A percentile compares a stretch with the other conserved stretches of the same genome.
These are phyloP conservation scores for Astropecten irregularis DNA, from an alignment of 53 echinoderm and acorn worm genomes.

Conservation along the genomic window DNA sequence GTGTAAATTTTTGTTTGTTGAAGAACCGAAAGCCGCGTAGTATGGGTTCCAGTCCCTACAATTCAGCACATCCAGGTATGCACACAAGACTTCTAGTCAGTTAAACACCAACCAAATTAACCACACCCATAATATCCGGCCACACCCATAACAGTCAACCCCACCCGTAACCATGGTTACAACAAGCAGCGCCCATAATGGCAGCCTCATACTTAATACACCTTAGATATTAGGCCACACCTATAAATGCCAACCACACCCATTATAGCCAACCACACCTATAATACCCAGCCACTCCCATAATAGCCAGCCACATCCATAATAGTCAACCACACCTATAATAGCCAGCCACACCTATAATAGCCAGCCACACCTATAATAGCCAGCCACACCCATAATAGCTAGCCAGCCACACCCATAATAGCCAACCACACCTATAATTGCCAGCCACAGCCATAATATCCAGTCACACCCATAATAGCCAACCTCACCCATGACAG, in stretches of 20 bases:
- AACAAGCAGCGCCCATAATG: too few species aligned
- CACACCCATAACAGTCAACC: neutral
- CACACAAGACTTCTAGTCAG: slow-evolving; percentile 3
- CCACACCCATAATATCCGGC: slow-evolving; percentile 2
- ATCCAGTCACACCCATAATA: neutral
- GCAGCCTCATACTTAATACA: too few species aligned
- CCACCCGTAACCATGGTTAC: too few species aligned
- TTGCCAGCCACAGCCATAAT: neutral
- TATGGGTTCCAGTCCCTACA: slow-evolving; percentile 29
- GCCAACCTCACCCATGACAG: neutral
- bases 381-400: neutral
- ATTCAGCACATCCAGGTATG: slow-evolving; percentile 37
- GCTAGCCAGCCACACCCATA: neutral
- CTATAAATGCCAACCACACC: neutral
- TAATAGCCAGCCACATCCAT: neutral
- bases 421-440: neutral
- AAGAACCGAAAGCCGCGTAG: slow-evolving; percentile 38
- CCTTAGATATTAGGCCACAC: neutral
- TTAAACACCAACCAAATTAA: neutral
- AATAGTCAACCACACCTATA: neutral
- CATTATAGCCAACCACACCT: neutral
- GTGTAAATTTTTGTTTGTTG: slow-evolving; percentile 18
- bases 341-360: slow-evolving; percentile 10
- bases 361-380: neutral
- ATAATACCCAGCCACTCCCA: neutral